Percentiles rank a stretch among this genome's conserved stretches.
Conservation (phyloP, 2,797 vertebrate genomes). For the Phoeniculus purpureus region DNA sequence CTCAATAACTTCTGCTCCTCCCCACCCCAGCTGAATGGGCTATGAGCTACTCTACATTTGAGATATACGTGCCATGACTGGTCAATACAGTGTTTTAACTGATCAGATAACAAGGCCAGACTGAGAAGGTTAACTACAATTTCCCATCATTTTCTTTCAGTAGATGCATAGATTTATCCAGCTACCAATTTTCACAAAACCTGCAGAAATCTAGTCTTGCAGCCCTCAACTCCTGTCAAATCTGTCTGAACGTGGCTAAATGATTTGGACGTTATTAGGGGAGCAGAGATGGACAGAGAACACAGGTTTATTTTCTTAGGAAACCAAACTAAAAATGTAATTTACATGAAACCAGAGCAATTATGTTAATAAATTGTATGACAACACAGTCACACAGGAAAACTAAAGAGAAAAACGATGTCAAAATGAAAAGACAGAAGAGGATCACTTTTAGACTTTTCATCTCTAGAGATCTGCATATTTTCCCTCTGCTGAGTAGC, state of each 20-base stretch:
- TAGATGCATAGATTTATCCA: not conserved
- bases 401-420: conserved; percentile 19
- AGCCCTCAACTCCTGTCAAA: not conserved
- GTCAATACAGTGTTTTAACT: not conserved
- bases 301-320: not conserved
- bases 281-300: conserved; percentile 13
- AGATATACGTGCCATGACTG: not conserved
- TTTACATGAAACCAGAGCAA: conserved; percentile 30
- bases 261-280: not conserved
- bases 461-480: not conserved
- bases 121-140: not conserved
- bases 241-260: not conserved
- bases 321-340: conserved; percentile 29
- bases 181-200: conserved; percentile 24
- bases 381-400: not conserved
- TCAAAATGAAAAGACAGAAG: not conserved
- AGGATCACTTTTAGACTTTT: not conserved
- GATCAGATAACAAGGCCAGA: not conserved
- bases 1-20: not conserved
- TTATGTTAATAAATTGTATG: not conserved
- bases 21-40: not conserved
- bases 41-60: not conserved
- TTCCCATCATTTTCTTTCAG: not conserved
- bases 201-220: conserved; percentile 19
- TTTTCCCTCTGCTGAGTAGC: not conserved